Evolutionary conservation across 23 tunicate species (phyloP).

Genomic region (Trididemnum miniatum): DNA sequence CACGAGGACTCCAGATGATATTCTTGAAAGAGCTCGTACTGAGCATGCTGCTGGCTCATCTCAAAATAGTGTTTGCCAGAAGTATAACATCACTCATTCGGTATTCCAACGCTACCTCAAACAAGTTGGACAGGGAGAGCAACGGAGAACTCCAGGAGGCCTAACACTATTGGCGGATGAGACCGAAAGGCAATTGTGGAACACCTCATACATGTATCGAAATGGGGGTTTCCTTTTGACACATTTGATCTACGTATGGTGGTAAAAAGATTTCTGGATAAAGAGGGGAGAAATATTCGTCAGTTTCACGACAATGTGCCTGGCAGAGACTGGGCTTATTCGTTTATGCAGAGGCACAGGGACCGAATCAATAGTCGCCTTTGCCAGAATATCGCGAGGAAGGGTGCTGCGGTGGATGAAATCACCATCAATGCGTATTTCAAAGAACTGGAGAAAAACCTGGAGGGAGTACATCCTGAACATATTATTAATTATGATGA

Average conservation of each 20-base stretch:
- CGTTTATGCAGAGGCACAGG: constrained; percentile 6
- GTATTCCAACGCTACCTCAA: constrained; percentile 17
- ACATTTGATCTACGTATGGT: constrained; percentile 11
- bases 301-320: constrained; percentile 7
- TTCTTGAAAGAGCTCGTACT: background rate
- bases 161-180: background rate
- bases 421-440: background rate
- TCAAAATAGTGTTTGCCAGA: constrained; percentile 1
- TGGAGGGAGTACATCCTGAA: background rate
- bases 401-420: constrained; percentile 9
- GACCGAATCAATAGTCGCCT: background rate
- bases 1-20: background rate
- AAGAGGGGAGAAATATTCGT: background rate
- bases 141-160: constrained; percentile 15
- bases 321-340: constrained; percentile 18
- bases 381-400: constrained; percentile 3
- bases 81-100: constrained; percentile 1
- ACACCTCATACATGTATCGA: background rate
- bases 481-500: constrained; percentile 41
- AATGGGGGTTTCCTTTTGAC: constrained; percentile 34
- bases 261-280: constrained; percentile 1
- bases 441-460: background rate
- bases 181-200: constrained; percentile 9
- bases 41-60: background rate
- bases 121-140: constrained; percentile 1